A percentile compares a stretch with the other conserved stretches of the same genome.
phyloP scores from a whole-genome alignment of 2,113 vertebrate genomes.

The Alaudala cheleensis region DNA sequence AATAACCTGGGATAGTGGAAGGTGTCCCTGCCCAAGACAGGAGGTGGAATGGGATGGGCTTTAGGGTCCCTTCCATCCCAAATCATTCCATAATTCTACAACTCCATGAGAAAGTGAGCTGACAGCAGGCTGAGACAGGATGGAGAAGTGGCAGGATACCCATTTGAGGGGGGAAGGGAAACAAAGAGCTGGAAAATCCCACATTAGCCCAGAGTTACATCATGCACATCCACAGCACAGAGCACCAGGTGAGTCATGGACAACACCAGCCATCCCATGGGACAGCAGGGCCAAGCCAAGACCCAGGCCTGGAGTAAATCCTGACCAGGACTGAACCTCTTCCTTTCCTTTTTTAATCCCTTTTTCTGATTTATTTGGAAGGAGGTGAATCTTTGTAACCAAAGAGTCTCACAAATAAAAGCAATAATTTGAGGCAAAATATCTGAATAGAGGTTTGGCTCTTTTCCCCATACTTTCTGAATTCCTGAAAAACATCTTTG shows the following conservation, averaged over 20 bases:
- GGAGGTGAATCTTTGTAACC: neutral
- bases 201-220: slow-evolving; percentile 38
- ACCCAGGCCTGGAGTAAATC: neutral
- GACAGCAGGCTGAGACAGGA: slow-evolving; percentile 3
- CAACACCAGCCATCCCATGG: neutral
- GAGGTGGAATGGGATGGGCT: neutral
- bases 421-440: neutral
- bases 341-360: neutral
- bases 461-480: neutral
- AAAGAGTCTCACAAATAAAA: neutral
- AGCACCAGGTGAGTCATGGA: slow-evolving; percentile 49
- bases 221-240: slow-evolving; percentile 7
- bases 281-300: neutral
- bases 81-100: neutral
- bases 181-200: slow-evolving; percentile 78
- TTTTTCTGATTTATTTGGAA: neutral
- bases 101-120: neutral
- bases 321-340: neutral
- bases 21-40: neutral
- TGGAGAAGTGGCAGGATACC: slow-evolving; percentile 35
- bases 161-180: slow-evolving; percentile 49
- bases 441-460: neutral
- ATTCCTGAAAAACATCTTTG: slow-evolving; percentile 10
- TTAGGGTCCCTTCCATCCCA: neutral
- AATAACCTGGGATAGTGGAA: neutral